A percentile compares a stretch with the other conserved stretches of the same genome.
phyloP scores from a whole-genome alignment of 2,113 vertebrate species.

The Paradoxurus hermaphroditus region DNA sequence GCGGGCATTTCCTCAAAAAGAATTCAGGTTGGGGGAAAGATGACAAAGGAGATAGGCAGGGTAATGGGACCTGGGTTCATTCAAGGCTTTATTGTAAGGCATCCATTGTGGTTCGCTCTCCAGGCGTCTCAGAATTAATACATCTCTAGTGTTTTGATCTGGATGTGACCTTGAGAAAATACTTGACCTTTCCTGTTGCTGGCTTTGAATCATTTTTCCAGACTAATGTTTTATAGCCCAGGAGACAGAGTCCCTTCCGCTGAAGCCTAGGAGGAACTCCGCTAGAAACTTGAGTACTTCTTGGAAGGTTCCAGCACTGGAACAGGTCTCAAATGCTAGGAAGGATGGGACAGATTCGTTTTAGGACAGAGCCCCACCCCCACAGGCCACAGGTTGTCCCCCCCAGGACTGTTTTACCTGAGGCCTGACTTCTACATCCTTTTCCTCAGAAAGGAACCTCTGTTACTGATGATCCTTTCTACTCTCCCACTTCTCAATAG shows the following conservation, averaged over 20 bases:
- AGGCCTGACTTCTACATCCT: neutral
- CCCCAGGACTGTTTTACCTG: neutral
- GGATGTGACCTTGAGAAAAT: constrained; percentile 55
- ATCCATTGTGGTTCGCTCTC: neutral
- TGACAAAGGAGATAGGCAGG: neutral
- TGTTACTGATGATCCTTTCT: neutral
- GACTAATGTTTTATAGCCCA: neutral
- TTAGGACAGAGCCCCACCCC: neutral
- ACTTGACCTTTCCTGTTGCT: neutral
- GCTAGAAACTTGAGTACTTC: neutral
- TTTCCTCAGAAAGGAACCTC: neutral
- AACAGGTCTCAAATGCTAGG: neutral
- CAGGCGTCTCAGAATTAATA: neutral
- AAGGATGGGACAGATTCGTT: neutral
- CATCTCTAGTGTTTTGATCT: neutral
- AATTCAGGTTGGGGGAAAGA: neutral
- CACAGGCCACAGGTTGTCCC: neutral
- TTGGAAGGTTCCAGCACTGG: neutral
- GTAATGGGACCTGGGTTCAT: neutral
- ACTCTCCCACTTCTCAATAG: neutral
- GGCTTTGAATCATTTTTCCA: neutral
- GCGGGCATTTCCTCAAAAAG: neutral
- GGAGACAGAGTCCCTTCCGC: neutral
- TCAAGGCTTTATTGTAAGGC: neutral
- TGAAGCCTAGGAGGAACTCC: neutral